phyloP scores from a whole-genome alignment of 1,140 invertebrate species.

The Meloidogyne floridensis region DNA sequence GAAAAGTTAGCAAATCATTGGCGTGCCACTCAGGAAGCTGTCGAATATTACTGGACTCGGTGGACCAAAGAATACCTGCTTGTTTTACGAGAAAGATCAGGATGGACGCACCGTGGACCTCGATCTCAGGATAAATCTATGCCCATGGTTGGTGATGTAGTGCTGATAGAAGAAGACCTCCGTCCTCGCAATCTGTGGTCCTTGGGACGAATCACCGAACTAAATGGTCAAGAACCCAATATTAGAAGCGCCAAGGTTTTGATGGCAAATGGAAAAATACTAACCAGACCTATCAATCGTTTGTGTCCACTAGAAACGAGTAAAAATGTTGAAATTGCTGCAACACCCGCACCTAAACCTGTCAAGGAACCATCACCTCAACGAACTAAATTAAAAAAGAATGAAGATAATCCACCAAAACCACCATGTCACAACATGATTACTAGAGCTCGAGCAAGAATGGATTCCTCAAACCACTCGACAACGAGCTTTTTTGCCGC shows the following conservation, averaged over 20 bases:
- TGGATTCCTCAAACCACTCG: too few relatives aligned
- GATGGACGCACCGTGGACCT: not conserved
- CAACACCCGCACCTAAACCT: too few relatives aligned
- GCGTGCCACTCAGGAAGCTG: not conserved
- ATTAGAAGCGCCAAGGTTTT: not conserved
- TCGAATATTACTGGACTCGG: not conserved
- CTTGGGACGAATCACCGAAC: slow-evolving; percentile 3
- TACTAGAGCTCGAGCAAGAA: too few relatives aligned
- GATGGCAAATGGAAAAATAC: not conserved
- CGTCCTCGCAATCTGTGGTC: slow-evolving; percentile 21
- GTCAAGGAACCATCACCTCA: too few relatives aligned
- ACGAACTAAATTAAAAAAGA: too few relatives aligned
- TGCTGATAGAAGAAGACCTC: slow-evolving; percentile 18
- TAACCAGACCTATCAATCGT: not conserved
- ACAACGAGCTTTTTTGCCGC: too few relatives aligned
- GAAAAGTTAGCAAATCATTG: not conserved
- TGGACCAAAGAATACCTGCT: slow-evolving; percentile 23
- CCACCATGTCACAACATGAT: too few relatives aligned
- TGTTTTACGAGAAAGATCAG: not conserved
- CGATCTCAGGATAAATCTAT: not conserved
- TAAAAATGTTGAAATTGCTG: too few relatives aligned
- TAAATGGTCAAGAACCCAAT: not conserved
- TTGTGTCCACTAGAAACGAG: not conserved
- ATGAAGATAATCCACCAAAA: too few relatives aligned
- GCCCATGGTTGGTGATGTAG: slow-evolving; percentile 20